Conservation (phyloP, 2,113 vertebrate species). For the Mesoclemmys tuberculata region DNA sequence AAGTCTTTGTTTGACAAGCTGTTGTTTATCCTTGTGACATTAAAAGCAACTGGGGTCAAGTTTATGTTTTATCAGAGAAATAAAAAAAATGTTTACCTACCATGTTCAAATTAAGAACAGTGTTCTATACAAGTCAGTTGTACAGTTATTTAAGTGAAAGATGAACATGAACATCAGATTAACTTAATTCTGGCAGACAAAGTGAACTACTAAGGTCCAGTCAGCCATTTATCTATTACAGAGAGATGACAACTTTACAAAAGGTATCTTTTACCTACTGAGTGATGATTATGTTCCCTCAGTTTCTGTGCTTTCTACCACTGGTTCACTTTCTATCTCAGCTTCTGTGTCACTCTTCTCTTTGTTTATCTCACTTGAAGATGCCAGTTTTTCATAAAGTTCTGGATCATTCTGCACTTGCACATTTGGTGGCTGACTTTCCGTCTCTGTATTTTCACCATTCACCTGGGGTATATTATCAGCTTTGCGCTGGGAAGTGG, state of each 20-base stretch:
- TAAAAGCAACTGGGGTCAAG: conserved; percentile 86
- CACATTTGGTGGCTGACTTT: conserved; percentile 80
- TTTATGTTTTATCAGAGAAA: conserved; percentile 87
- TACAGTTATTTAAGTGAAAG: conserved; percentile 95
- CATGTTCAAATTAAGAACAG: conserved; percentile 92
- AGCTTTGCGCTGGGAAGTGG: conserved; percentile 81
- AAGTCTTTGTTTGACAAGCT: conserved; percentile 90
- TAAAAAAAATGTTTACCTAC: conserved; percentile 91
- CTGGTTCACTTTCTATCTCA: conserved; percentile 96
- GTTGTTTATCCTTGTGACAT: conserved; percentile 82
- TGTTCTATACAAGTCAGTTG: conserved; percentile 93
- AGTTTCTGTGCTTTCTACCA: conserved; percentile 99
- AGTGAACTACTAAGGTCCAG: conserved; percentile 92
- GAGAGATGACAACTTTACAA: conserved; percentile 99
- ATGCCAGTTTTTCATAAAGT: conserved; percentile 84
- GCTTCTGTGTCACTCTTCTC: conserved; percentile 94
- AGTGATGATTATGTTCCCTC: conserved; percentile 99
- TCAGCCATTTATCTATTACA: conserved; percentile 97
- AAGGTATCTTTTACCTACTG: conserved; percentile 99
- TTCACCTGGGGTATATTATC: conserved; percentile 85
- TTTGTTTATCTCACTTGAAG: conserved; percentile 88
- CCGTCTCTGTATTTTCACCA: conserved; percentile 86
- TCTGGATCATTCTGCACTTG: conserved; percentile 81
- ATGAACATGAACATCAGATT: conserved; percentile 91
- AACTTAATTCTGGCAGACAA: conserved; percentile 91